Conservation (phyloP, 2,113 vertebrate genomes). For the Cepphus grylle region DNA sequence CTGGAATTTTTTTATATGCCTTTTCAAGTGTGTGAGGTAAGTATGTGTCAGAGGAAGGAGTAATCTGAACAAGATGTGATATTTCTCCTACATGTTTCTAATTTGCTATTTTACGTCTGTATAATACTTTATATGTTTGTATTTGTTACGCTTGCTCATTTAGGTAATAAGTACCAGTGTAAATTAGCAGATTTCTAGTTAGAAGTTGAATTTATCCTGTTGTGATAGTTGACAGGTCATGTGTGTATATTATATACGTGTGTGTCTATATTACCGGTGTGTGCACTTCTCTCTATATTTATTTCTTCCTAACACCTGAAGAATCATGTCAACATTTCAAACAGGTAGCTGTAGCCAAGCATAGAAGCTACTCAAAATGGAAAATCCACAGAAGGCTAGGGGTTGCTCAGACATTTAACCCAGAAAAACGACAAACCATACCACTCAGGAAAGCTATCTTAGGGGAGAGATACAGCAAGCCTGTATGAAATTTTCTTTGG, state of each 20-base stretch:
- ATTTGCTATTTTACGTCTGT: not conserved
- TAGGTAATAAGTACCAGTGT: not conserved
- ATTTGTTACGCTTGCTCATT: not conserved
- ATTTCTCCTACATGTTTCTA: not conserved
- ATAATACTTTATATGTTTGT: not conserved
- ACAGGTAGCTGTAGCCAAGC: not conserved
- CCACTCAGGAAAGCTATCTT: not conserved
- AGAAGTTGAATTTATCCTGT: not conserved
- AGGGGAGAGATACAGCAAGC: not conserved
- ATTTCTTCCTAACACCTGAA: not conserved
- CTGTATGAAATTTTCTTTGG: not conserved
- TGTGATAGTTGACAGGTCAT: not conserved
- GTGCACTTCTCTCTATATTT: not conserved
- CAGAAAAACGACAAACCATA: not conserved
- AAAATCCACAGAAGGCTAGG: not conserved
- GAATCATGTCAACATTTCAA: not conserved
- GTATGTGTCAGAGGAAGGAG: not conserved
- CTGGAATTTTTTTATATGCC: not conserved
- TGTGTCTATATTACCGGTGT: not conserved
- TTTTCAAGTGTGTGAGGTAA: not conserved
- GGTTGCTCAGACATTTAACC: not conserved
- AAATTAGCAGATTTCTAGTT: not conserved
- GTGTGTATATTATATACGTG: fast-evolving
- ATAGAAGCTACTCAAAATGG: not conserved
- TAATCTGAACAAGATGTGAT: not conserved